These are phyloP conservation scores for Crypturellus undulatus DNA, from an alignment of 2,113 vertebrate genomes.

Conservation along the genomic window DNA sequence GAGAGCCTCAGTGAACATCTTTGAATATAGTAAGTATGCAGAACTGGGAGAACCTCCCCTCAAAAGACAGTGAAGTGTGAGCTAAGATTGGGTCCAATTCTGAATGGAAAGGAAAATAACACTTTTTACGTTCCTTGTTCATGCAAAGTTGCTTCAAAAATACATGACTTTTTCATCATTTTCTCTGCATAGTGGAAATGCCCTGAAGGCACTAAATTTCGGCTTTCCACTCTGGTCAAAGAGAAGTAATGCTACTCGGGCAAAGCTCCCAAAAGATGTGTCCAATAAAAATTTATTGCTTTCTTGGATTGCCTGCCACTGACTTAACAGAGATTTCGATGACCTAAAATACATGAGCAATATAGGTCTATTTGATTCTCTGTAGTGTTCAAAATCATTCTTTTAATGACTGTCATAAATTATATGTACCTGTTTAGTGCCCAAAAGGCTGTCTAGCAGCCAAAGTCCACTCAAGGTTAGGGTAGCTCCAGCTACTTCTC, in stretches of 20 bases:
- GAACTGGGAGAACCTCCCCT: background rate
- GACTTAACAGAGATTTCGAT: background rate
- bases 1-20: background rate
- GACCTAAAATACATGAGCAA: background rate
- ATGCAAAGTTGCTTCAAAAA: background rate
- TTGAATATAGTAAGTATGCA: background rate
- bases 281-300: background rate
- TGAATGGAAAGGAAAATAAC: background rate
- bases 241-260: background rate
- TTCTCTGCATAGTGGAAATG: background rate
- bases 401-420: background rate
- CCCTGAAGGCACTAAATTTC: background rate
- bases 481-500: background rate
- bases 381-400: background rate
- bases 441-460: background rate
- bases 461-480: background rate
- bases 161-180: accelerated
- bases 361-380: background rate
- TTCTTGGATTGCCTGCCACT: background rate
- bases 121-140: background rate
- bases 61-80: background rate
- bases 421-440: background rate
- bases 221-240: background rate
- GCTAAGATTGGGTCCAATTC: background rate
- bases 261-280: background rate